phyloP scores from a whole-genome alignment of 2,888 invertebrate genomes.

The Silvanus unidentatus region DNA sequence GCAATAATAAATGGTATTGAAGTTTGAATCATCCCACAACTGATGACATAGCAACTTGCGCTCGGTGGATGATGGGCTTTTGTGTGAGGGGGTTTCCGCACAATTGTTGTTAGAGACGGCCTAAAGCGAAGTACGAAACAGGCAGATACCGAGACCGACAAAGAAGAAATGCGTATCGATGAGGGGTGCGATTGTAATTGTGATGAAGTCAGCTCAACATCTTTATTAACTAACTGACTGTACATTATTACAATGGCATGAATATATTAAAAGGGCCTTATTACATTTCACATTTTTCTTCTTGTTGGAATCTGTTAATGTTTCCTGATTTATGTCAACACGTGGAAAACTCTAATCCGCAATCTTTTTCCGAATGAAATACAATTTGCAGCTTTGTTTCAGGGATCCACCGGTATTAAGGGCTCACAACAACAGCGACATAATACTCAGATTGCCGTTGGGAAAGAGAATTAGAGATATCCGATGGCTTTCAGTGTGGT shows the following conservation, averaged over 20 bases:
- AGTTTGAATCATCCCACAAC: constrained; percentile 37
- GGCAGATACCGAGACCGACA: neutral
- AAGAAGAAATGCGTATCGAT: constrained; percentile 2
- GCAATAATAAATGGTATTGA: constrained; percentile 34
- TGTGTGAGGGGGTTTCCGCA: constrained; percentile 23
- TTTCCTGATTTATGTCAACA: neutral
- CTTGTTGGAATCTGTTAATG: neutral
- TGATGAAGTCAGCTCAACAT: constrained; percentile 37
- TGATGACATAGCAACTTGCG: constrained; percentile 44
- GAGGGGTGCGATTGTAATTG: constrained; percentile 28
- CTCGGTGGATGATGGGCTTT: constrained; percentile 36
- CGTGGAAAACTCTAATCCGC: neutral
- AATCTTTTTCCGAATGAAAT: constrained; percentile 6
- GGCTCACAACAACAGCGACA: constrained; percentile 70
- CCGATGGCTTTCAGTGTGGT: constrained; percentile 90
- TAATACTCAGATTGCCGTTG: constrained; percentile 75
- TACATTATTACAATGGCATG: constrained; percentile 16
- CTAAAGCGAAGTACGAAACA: neutral
- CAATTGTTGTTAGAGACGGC: too few species aligned
- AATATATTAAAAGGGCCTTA: constrained; percentile 14
- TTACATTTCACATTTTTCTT: constrained; percentile 4
- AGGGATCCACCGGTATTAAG: constrained; percentile 76
- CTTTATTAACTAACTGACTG: constrained; percentile 32
- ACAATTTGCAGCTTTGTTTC: constrained; percentile 41
- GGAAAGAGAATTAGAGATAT: constrained; percentile 82